Evolutionary conservation across 2,113 vertebrate genomes (phyloP), one percentile per base, ranked within the genome.

Genomic region (Thunnus thynnus): DNA sequence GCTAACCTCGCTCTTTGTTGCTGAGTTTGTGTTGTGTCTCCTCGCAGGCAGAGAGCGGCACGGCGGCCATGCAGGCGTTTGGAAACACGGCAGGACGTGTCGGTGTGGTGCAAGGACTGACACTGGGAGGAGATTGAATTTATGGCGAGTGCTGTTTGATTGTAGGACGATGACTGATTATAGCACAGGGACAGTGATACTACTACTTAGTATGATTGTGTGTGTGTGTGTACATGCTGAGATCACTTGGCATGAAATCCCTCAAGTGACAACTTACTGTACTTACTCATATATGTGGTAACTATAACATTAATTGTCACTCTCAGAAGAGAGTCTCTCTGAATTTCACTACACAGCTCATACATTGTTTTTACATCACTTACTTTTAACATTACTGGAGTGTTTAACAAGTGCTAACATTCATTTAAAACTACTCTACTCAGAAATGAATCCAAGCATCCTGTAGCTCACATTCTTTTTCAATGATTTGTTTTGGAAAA

Each of bases 11-110:
- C 44, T 69, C 74, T 91, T 77, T 88, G 62, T 68, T 60, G 77
- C 79, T 14, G 68, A 76, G 62, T 88, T 60, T 86, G 61, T 86
- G 77, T 81, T 86, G 73, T 91, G 77, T 90, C 54, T 80, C 79
- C 79, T 83, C 46, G 22, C 91, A 93, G 93, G 85, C 48, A 58
- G 54, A 81, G 58, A 72, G 73, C 60, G 16, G 63, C 82, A 32
- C 14, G 72, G 69, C 13, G 64, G 81, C 67, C 76, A 41, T 8
- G 36, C 36, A n/a, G 78, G 55, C 30, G 57, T 64, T 77, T 60
- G 32, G 68, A 86, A 71, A 74, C 74, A 74, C 76, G 63, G 80
- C 22, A 63, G 83, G 82, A 86, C 58, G 30, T 58, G 75, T 71
- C 36, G 58, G 68, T 72, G 66, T 46, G 76, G 36, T 52, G 84